Percentiles rank a stretch among this genome's conserved stretches.
Evolutionary conservation across 2,797 vertebrate genomes (phyloP).

Genomic region (Lindbergichthys nudifrons): DNA sequence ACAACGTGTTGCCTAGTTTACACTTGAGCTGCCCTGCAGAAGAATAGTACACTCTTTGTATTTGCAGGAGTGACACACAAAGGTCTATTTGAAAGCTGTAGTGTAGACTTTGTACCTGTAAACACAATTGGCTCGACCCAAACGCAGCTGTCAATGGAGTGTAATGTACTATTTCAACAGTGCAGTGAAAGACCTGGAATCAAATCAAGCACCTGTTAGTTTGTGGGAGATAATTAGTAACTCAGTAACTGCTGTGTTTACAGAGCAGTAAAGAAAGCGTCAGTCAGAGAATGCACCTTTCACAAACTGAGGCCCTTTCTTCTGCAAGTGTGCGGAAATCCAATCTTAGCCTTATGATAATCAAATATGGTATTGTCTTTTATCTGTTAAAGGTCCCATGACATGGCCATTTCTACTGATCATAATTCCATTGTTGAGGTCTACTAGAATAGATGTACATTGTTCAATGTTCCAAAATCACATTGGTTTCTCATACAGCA

Average conservation of each 20-base stretch:
- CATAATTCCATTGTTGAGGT: no score
- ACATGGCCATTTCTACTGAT: no score
- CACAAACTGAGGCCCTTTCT: conserved; percentile 39
- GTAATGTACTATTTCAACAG: conserved; percentile 54
- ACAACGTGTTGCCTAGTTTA: conserved; percentile 15
- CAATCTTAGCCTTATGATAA: background rate
- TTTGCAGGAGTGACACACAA: conserved; percentile 55
- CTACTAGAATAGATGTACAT: no score
- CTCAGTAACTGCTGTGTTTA: conserved; percentile 77
- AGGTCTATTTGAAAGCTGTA: conserved; percentile 59
- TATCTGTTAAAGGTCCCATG: background rate
- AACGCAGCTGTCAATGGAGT: conserved; percentile 61
- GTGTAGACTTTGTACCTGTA: conserved; percentile 80
- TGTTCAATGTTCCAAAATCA: no score
- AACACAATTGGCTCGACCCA: conserved; percentile 61
- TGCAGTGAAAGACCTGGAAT: conserved; percentile 64
- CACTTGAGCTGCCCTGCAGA: conserved; percentile 33
- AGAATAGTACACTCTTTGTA: conserved; percentile 73
- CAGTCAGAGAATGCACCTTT: conserved; percentile 38
- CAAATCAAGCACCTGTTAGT: conserved; percentile 82
- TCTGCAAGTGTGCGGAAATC: conserved; percentile 14
- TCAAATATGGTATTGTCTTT: background rate
- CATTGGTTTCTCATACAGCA: no score
- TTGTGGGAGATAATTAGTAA: conserved; percentile 74
- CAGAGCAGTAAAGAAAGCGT: conserved; percentile 59